phyloP scores from a whole-genome alignment of 2,113 vertebrate genomes.

The Eupsittula cactorum region DNA sequence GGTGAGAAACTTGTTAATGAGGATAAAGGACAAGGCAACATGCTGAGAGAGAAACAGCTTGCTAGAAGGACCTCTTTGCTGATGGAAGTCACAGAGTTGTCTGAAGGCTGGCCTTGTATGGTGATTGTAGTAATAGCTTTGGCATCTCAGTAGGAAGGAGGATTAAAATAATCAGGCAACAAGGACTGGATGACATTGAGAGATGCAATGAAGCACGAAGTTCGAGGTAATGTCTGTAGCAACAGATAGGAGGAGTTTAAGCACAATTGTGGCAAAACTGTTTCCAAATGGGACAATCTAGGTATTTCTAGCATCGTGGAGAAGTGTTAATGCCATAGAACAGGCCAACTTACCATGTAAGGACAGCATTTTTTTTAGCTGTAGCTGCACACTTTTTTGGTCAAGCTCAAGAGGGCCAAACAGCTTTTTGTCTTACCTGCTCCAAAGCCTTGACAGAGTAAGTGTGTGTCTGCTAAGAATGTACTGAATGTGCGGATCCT shows the following conservation, averaged over 20 bases:
- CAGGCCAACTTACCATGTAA: neutral
- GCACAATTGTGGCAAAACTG: neutral
- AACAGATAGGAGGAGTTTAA: slow-evolving; percentile 27
- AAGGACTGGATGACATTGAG: slow-evolving; percentile 1
- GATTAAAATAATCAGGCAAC: neutral
- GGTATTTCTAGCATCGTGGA: neutral
- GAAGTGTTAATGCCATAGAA: neutral
- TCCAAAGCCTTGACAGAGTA: neutral
- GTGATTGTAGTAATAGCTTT: neutral
- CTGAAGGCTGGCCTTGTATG: neutral
- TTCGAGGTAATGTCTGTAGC: neutral
- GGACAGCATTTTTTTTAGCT: neutral
- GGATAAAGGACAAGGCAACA: neutral
- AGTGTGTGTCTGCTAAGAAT: neutral
- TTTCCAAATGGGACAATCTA: neutral
- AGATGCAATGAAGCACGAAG: neutral
- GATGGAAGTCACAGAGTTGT: neutral
- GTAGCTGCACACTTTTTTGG: neutral
- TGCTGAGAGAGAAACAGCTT: neutral
- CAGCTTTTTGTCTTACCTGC: neutral
- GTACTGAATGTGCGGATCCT: neutral
- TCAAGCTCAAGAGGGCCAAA: neutral
- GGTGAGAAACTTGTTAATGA: neutral
- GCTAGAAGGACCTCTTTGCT: neutral
- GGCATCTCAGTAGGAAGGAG: neutral